A percentile compares a stretch with the other conserved stretches of the same genome.
These are phyloP conservation scores for Tetranychus urticae DNA, from an alignment of 1,140 invertebrate species.

Conservation along the genomic window DNA sequence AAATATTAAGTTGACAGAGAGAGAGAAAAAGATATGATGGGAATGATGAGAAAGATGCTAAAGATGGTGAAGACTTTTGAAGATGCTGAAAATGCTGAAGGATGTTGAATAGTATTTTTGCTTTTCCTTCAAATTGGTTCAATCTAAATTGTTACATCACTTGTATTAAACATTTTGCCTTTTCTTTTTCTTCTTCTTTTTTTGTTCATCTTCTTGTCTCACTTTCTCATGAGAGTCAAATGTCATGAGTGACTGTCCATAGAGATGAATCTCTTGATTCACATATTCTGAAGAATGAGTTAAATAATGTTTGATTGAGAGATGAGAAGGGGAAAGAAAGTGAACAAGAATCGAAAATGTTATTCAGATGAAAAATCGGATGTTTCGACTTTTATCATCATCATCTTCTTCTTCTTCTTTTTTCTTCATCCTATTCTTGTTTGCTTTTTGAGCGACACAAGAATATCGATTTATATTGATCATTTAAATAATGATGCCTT, in stretches of 20 bases:
- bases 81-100: not conserved
- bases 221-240: not conserved
- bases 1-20: too few relatives aligned
- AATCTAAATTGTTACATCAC: not conserved
- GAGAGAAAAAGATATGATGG: not conserved
- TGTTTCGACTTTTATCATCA: not conserved
- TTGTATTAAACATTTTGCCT: not conserved
- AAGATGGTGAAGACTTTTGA: not conserved
- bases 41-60: not conserved
- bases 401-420: not conserved
- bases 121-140: not conserved
- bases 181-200: not conserved
- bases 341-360: not conserved
- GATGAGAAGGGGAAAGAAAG: not conserved
- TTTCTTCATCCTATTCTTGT: not conserved
- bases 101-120: not conserved
- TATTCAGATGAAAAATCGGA: not conserved
- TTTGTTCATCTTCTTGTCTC: not conserved
- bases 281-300: not conserved
- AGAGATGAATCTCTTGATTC: not conserved
- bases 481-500: not conserved
- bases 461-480: not conserved
- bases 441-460: not conserved
- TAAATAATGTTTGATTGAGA: not conserved
- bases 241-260: not conserved